Base-by-base conservation (phyloP, 2,797 vertebrate species). In the Spondyliosoma cantharus region DNA sequence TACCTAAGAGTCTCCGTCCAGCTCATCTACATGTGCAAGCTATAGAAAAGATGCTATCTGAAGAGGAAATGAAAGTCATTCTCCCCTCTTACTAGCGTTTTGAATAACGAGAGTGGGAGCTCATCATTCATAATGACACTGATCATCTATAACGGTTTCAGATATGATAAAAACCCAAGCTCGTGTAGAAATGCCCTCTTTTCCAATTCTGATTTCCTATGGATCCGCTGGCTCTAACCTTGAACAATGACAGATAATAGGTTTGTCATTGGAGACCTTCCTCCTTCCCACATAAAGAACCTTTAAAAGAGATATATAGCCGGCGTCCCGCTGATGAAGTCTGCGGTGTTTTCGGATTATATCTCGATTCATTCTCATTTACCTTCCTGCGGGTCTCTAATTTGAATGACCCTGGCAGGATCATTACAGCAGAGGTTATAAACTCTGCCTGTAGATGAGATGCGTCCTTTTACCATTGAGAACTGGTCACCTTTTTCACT, bases 51-150 rank as follows among this genome's bases (percentile, higher is more conserved):
- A 93, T 93, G 73, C 37, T 92, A 93, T 90, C 90, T 90, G 50
- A 48, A 86, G 87, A 87, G 74, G 77, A 93, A 95, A 91, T 93
- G 91, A 95, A 94, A 94, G 93, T 93, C 91, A 84, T 86, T 81
- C 69, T 89, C 89, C 90, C 88, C 90, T 93, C 86, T 85, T 83
- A 71, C 86, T 37, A 84, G 86, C 78, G 46, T 91, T 95, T 92
- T 94, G 92, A 94, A 95, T 93, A 93, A 92, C 58, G 83, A 86
- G 77, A 79, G 63, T 46, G 65, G 87, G 72, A 83, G 86, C 89
- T 93, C 95, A 96, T 95, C 92, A 92, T 92, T 95, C 94, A 95
- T 94, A 92, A 94, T 94, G 94, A 95, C 95, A 93, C 89, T 93
- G 94, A 94, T 95, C 93, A 94, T 95, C 92, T 94, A 94, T 94